A percentile compares a stretch with the other conserved stretches of the same genome.
phyloP scores from a whole-genome alignment of 2,113 vertebrate species.

The Procavia capensis region DNA sequence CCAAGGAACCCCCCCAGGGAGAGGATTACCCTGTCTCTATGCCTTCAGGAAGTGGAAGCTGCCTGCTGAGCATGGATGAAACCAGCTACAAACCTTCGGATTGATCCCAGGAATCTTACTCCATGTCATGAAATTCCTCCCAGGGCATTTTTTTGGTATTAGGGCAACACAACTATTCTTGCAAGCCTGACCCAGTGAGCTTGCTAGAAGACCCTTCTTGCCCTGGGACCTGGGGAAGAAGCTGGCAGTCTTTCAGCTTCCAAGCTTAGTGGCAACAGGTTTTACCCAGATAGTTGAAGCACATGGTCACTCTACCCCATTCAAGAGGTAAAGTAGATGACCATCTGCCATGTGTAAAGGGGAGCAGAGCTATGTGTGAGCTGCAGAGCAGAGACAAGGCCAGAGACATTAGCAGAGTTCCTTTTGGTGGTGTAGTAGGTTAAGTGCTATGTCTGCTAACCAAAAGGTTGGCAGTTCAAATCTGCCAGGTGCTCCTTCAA shows the following conservation, averaged over 20 bases:
- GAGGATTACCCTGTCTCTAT: background rate
- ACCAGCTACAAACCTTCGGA: background rate
- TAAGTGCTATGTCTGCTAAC: too few relatives aligned
- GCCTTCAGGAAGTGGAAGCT: background rate
- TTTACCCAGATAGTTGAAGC: background rate
- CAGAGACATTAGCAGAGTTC: background rate
- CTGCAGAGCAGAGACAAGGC: background rate
- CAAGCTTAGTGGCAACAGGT: background rate
- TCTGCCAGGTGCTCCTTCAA: too few relatives aligned
- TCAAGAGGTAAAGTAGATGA: background rate
- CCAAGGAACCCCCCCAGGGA: background rate
- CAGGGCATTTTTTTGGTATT: conserved; percentile 17
- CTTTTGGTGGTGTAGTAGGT: too few relatives aligned
- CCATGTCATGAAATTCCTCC: background rate
- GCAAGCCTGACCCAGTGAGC: background rate
- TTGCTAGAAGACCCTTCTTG: background rate
- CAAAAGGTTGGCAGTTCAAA: too few relatives aligned
- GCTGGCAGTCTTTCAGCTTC: background rate
- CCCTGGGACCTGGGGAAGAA: background rate
- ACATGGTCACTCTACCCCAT: background rate
- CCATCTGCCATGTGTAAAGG: background rate
- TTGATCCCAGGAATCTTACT: background rate
- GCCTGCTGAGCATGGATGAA: background rate
- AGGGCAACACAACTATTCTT: background rate
- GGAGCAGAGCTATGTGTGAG: background rate